Evolutionary conservation across 2,113 vertebrate genomes (phyloP).

Genomic region (Procapra przewalskii): DNA sequence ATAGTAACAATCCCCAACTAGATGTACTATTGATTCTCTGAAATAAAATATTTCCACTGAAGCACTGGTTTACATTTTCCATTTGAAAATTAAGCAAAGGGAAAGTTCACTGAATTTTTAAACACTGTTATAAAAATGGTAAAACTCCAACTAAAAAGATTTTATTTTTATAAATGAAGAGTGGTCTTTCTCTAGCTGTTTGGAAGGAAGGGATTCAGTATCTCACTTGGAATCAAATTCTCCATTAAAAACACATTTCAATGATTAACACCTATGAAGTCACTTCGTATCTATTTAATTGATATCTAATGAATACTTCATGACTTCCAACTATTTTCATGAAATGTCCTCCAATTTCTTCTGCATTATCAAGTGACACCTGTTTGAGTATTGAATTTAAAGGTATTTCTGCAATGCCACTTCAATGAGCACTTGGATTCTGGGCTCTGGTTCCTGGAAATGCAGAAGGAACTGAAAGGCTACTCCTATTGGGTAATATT

Average conservation of each 20-base stretch:
- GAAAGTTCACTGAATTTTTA: neutral
- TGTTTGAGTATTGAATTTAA: neutral
- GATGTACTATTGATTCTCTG: neutral
- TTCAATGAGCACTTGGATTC: neutral
- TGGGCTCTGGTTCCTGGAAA: neutral
- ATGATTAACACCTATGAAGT: constrained; percentile 7
- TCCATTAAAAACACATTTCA: neutral
- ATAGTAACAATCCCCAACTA: neutral
- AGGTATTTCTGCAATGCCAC: neutral
- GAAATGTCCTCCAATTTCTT: neutral
- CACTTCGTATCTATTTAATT: constrained; percentile 9
- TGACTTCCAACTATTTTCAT: neutral
- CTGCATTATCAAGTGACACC: neutral
- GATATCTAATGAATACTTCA: neutral
- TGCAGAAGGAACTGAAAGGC: neutral
- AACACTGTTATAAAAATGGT: neutral
- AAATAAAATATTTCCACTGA: neutral
- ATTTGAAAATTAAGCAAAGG: neutral
- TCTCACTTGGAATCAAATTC: constrained; percentile 37
- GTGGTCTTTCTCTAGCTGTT: neutral
- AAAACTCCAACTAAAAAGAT: neutral
- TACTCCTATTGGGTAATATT: neutral
- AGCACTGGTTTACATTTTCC: neutral
- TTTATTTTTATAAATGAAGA: constrained; percentile 13
- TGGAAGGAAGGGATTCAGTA: neutral